These are phyloP conservation scores for Polyergus mexicanus DNA, from an alignment of 1,140 invertebrate genomes.

Conservation along the genomic window DNA sequence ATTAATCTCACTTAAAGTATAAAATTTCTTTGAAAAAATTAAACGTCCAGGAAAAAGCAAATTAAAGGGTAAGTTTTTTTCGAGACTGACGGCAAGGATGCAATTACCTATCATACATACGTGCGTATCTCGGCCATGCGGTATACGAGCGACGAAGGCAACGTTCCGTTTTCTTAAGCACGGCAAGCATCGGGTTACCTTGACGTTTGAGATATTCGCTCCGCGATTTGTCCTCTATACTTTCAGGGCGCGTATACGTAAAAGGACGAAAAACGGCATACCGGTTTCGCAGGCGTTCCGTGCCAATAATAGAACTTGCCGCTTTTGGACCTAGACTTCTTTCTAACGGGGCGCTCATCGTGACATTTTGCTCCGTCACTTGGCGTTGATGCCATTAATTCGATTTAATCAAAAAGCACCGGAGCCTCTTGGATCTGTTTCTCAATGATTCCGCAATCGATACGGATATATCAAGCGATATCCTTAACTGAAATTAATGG, in stretches of 20 bases:
- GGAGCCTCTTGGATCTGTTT: slow-evolving; percentile 51
- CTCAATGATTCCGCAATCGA: slow-evolving; percentile 9
- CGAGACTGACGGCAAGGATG: background rate
- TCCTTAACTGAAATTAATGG: background rate
- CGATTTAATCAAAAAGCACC: slow-evolving; percentile 57
- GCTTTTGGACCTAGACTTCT: slow-evolving; percentile 71
- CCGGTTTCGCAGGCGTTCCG: slow-evolving; percentile 66
- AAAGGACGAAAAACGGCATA: slow-evolving; percentile 73
- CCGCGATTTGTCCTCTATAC: slow-evolving; percentile 64
- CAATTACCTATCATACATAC: slow-evolving; percentile 3
- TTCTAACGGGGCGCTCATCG: slow-evolving; percentile 54
- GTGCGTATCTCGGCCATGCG: background rate
- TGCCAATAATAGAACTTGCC: slow-evolving; percentile 77
- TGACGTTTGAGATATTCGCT: slow-evolving; percentile 68
- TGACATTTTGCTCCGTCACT: slow-evolving; percentile 48
- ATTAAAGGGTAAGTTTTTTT: background rate
- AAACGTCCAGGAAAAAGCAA: background rate
- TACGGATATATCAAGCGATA: background rate
- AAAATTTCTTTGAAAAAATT: background rate
- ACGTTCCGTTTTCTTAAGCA: slow-evolving; percentile 39
- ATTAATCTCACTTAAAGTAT: background rate
- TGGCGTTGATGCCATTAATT: slow-evolving; percentile 43
- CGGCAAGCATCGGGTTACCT: slow-evolving; percentile 61
- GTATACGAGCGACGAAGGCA: background rate
- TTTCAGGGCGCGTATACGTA: slow-evolving; percentile 63